Percentiles rank a stretch among this genome's conserved stretches.
Conservation (phyloP, 2,113 vertebrate species). For the Felis catus region DNA sequence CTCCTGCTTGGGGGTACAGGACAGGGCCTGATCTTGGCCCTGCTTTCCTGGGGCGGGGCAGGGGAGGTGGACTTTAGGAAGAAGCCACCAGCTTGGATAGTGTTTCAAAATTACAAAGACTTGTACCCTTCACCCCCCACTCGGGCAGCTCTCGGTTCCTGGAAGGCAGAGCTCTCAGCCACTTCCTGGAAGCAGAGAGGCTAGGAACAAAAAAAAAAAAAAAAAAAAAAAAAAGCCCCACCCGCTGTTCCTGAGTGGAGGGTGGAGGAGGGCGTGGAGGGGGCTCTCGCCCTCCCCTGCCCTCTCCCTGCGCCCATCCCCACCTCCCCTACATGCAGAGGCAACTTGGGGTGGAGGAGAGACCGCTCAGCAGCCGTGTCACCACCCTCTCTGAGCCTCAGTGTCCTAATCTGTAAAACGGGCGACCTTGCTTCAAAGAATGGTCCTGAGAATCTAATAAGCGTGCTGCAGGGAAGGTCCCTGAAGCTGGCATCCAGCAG, state of each 20-base stretch:
- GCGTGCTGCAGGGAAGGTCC: background rate
- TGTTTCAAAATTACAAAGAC: background rate
- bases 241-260: background rate
- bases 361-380: too few relatives aligned
- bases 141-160: background rate
- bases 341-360: too few relatives aligned
- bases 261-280: background rate
- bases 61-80: background rate
- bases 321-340: background rate
- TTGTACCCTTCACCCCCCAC: background rate
- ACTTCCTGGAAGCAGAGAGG: slow-evolving; percentile 50
- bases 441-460: accelerated
- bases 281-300: accelerated
- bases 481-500: background rate
- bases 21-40: background rate
- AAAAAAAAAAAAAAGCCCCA: accelerated
- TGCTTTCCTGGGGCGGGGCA: background rate
- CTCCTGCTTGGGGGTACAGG: background rate
- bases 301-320: too few relatives aligned
- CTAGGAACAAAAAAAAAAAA: accelerated
- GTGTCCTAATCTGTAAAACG: background rate
- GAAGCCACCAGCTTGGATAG: background rate
- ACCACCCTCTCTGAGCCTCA: background rate
- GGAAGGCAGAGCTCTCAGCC: slow-evolving; percentile 45
- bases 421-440: background rate